Base-by-base conservation (phyloP, 30 jellyfish, hydroid and myxozoan genomes). In the Mastigias papua region DNA sequence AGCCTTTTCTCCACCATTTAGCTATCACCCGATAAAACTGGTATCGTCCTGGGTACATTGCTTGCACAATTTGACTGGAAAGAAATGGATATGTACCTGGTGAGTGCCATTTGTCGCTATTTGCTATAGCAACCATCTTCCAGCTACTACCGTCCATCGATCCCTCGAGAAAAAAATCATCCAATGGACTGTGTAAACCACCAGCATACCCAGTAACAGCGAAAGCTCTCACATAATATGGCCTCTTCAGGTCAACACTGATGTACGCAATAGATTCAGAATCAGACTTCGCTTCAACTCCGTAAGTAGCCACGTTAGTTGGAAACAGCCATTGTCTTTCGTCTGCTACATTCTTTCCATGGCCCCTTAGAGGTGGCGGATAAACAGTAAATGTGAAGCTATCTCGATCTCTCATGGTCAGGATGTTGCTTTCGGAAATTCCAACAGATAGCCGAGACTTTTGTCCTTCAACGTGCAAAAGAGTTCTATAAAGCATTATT, bases 131-230 rank as follows among this genome's bases (percentile, higher is more conserved):
- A 15, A 76, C 88, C 76, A 76, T 76, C 26, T 50, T 76, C 88
- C 88, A 76, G 42, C 23, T 31, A 13, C 30, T 31, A 0, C 76
- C 88, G 20, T 76, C 76, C 23, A 48, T 76, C 16, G 88, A 76
- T 22, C 88, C 88, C 20, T 73, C 84, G 23, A 73, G 69, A 27
- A 73, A 73, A 35, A 73, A 73, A 13, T 69, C 0, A 15, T 69
- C 84, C 0, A 69, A 33, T 34, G 84, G 84, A 22, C 42, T 73
- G 69, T 73, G 69, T 20, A 42, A 37, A 21, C 84, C 84, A 13
- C 84, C 84, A 13, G 84, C 70, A 48, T 73, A 73, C 20, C 84
- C 84, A 21, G 88, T 20, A 46, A 76, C 76, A 1, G 88, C 88
- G 57, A 76, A 76, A 19, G 88, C 51, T 54, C 65, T 76, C 76